Evolutionary conservation across 2,797 vertebrate genomes (phyloP).

Genomic region (Toxotes lorentzi): DNA sequence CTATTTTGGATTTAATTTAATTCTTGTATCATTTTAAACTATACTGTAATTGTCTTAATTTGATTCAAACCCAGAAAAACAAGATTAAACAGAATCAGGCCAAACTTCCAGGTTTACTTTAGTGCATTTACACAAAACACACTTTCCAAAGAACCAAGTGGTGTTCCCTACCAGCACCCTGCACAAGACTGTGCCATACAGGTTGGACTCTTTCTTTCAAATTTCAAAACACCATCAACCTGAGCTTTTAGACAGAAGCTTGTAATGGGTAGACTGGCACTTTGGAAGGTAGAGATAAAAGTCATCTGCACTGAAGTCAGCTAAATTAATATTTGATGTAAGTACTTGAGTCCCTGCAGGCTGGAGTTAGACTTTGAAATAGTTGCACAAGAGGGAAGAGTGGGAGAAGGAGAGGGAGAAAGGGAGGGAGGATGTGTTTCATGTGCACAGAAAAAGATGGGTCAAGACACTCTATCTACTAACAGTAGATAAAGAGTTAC

Average conservation of each 20-base stretch:
- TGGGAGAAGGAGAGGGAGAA: conserved; percentile 6
- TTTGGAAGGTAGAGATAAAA: conserved; percentile 43
- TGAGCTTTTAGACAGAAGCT: conserved; percentile 53
- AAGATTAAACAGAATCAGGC: conserved; percentile 30
- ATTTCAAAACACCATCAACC: conserved; percentile 47
- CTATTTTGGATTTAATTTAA: conserved; percentile 6
- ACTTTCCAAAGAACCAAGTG: conserved; percentile 14
- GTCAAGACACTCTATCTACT: neutral
- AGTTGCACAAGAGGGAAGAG: conserved; percentile 27
- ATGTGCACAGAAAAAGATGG: neutral
- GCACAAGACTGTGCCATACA: conserved; percentile 38
- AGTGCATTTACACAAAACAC: conserved; percentile 20
- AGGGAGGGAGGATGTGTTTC: neutral
- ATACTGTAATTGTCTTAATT: conserved; percentile 16
- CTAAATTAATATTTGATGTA: conserved; percentile 76
- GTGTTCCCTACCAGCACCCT: conserved; percentile 22
- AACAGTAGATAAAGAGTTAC: conserved; percentile 5
- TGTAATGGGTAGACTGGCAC: conserved; percentile 53
- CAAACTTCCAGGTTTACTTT: conserved; percentile 38
- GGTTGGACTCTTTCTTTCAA: conserved; percentile 19
- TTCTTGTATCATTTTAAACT: neutral
- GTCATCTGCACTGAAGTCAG: conserved; percentile 61
- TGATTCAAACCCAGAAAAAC: neutral
- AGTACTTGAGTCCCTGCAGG: conserved; percentile 51
- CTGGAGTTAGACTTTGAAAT: conserved; percentile 56